Evolutionary conservation across 2,888 invertebrate genomes (phyloP), one percentile per base, ranked within the genome.

Genomic region (Andrena minutula): DNA sequence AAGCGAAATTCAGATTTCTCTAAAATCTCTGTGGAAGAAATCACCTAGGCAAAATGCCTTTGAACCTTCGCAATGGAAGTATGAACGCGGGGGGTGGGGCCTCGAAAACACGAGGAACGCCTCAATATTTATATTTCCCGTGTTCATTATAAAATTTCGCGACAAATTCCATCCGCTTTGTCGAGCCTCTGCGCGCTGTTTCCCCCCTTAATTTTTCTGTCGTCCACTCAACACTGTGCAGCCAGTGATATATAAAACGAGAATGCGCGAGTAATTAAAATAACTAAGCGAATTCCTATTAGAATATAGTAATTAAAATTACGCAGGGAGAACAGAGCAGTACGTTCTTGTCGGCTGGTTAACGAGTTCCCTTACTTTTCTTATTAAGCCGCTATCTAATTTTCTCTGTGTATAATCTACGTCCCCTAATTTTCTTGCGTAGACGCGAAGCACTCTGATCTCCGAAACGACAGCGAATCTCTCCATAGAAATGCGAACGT

Each of bases 361-460:
- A 81, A 81, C 73, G 81, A 81, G 74, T 61, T 74, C 58, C 69
- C 60, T 65, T 53, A 56, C 74, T 70, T 70, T 79, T 79, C 79
- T 79, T 79, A 66, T 82, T 79, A 53, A 23, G n/a, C 51, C 28
- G 16, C 64, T 70, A 68, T 82, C 79, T 79, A 82, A 82, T 82
- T 82, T 16, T 75, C 70, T 47, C 70, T 58, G 70, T 61, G 71
- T 69, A 53, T 69, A 51, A 70, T 75, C 65, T 70, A 56, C 79
- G 23, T 8, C 20, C 53, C 71, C 53, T 63, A 63, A 68, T 68
- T 75, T 64, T 70, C 63, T 75, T 75, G 75, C 70, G 75, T 70
- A 4, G 56, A 70, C 56, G n/a, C 69, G n/a, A 41, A 49, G 64
- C 64, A 66, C 79, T 82, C 49, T 35, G 69, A 78, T 78, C 69